phyloP scores from a whole-genome alignment of 2,888 invertebrate species.

The Thysanoteuthis rhombus region DNA sequence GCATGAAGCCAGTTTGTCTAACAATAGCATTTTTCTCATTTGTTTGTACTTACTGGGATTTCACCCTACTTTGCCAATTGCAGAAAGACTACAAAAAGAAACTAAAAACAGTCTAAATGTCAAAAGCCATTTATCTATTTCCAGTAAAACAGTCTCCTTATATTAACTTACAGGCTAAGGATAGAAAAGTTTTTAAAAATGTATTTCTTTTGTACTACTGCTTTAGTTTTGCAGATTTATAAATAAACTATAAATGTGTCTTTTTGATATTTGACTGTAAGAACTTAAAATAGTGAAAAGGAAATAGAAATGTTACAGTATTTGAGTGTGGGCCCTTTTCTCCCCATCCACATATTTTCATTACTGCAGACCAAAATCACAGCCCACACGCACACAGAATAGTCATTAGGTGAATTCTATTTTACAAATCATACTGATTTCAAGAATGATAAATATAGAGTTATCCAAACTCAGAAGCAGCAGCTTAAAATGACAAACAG shows the following conservation, averaged over 20 bases:
- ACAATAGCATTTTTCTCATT: not conserved
- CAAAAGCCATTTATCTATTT: not conserved
- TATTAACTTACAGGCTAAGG: not conserved
- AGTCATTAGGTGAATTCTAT: too few relatives aligned
- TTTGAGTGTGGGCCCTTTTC: too few relatives aligned
- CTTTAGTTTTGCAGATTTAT: not conserved
- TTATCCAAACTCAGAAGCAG: too few relatives aligned
- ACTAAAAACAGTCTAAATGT: not conserved
- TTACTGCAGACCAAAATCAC: too few relatives aligned
- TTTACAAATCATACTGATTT: too few relatives aligned
- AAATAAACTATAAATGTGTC: not conserved
- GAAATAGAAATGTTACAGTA: too few relatives aligned
- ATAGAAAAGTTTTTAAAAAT: not conserved
- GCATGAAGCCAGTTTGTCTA: not conserved
- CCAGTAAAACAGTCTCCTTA: not conserved
- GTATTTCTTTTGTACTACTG: not conserved
- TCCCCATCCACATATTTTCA: too few relatives aligned
- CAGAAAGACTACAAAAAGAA: not conserved
- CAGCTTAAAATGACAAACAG: too few relatives aligned
- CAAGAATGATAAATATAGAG: too few relatives aligned
- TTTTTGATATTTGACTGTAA: not conserved
- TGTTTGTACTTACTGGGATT: constrained; percentile 12
- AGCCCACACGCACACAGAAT: too few relatives aligned
- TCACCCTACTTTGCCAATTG: not conserved
- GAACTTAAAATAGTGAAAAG: not conserved